Evolutionary conservation across 2,113 vertebrate species (phyloP).

Genomic region (Bambusicola thoracicus): DNA sequence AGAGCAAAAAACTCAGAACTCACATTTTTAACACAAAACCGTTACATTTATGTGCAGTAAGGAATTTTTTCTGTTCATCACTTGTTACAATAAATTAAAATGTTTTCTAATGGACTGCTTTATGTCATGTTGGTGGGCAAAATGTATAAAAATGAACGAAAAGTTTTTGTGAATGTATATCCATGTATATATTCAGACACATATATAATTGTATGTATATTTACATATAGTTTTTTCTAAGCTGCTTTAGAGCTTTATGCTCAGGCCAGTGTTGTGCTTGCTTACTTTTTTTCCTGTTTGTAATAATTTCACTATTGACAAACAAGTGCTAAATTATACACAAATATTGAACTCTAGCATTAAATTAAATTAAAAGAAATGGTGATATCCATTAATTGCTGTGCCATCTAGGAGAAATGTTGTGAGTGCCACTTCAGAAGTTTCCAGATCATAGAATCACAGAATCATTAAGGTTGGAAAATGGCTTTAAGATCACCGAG

Average conservation of each 20-base stretch:
- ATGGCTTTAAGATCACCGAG: no score
- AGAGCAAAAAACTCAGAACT: neutral
- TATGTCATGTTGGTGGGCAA: neutral
- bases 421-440: neutral
- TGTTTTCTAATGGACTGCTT: neutral
- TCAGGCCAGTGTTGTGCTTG: neutral
- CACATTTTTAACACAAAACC: neutral
- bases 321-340: neutral
- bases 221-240: neutral
- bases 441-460: neutral
- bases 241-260: neutral
- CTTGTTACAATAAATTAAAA: neutral
- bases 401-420: neutral
- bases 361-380: neutral
- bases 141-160: neutral
- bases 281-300: neutral
- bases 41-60: neutral
- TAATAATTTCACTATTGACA: neutral
- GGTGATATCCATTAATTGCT: neutral
- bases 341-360: neutral
- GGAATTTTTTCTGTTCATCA: neutral
- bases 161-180: neutral
- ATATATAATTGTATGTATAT: neutral
- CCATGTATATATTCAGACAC: neutral
- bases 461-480: neutral